phyloP scores from a whole-genome alignment of 30 jellyfish, hydroid and myxozoan genomes.

The Turritopsis dohrnii region DNA sequence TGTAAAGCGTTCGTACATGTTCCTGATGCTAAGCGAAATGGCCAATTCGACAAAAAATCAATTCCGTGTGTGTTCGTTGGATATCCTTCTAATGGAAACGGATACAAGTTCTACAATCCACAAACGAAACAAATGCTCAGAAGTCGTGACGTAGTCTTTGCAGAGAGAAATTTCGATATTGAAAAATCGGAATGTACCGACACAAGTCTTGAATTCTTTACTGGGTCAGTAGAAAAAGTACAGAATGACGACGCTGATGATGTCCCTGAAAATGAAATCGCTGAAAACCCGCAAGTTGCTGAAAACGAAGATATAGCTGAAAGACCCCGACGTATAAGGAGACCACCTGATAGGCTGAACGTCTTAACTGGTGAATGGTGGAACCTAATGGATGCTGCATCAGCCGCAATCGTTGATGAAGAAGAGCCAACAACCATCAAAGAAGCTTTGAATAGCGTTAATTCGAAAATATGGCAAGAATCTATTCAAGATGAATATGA shows the following conservation, averaged over 20 bases:
- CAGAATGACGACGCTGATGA: neutral
- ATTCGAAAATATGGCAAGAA: neutral
- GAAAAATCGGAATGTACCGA: slow-evolving; percentile 12
- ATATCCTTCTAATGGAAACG: slow-evolving; percentile 23
- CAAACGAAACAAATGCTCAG: slow-evolving; percentile 22
- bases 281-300: neutral
- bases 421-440: slow-evolving; percentile 9
- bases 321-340: too few species aligned
- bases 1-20: slow-evolving; percentile 47
- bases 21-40: slow-evolving; percentile 21
- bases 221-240: neutral
- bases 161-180: neutral
- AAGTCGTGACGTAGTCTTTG: slow-evolving; percentile 23
- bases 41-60: slow-evolving; percentile 31
- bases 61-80: slow-evolving; percentile 34
- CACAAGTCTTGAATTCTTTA: neutral
- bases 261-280: neutral
- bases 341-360: neutral
- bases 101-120: slow-evolving; percentile 31
- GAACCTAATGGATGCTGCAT: slow-evolving; percentile 8
- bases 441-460: slow-evolving; percentile 6
- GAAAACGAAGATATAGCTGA: neutral
- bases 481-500: neutral
- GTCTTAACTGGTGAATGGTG: slow-evolving; percentile 5
- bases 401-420: slow-evolving; percentile 1